Evolutionary conservation across 1,140 invertebrate genomes (phyloP).

Genomic region (Venustaconcha ellipsiformis): DNA sequence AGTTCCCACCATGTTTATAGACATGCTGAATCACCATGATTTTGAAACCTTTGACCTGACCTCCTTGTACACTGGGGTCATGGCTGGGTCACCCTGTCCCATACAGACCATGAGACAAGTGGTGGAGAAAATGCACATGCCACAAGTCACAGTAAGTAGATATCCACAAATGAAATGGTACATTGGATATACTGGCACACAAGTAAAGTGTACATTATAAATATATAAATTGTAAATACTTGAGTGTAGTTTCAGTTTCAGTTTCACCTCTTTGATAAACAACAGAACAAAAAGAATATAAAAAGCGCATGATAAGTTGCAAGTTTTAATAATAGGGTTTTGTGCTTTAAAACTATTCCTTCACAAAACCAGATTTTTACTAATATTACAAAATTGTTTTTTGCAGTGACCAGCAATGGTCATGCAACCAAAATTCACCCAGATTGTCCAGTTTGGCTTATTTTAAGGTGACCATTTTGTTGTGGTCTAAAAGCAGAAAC

Average conservation of each 20-base stretch:
- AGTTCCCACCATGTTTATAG: slow-evolving; percentile 97
- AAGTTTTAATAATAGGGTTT: too few species aligned
- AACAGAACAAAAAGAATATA: neutral
- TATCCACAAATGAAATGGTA: neutral
- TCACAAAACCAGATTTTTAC: too few species aligned
- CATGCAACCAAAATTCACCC: too few species aligned
- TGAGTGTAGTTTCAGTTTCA: neutral
- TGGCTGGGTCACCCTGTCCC: slow-evolving; percentile 68
- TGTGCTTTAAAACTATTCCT: too few species aligned
- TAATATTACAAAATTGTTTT: too few species aligned
- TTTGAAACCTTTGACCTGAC: slow-evolving; percentile 66
- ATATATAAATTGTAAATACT: neutral
- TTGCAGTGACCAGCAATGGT: too few species aligned
- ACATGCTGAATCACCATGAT: slow-evolving; percentile 75
- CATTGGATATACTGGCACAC: neutral
- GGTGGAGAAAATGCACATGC: slow-evolving; percentile 60
- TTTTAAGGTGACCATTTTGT: too few species aligned
- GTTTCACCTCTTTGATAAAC: neutral
- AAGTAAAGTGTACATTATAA: neutral
- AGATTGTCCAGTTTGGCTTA: too few species aligned
- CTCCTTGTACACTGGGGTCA: slow-evolving; percentile 69
- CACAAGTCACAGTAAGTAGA: slow-evolving; percentile 61
- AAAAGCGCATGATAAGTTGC: too few species aligned
- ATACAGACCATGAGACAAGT: slow-evolving; percentile 62
- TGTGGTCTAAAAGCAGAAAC: too few species aligned